Base-by-base conservation (phyloP, 2,888 invertebrate species). In the Rhodophaea formosa region DNA sequence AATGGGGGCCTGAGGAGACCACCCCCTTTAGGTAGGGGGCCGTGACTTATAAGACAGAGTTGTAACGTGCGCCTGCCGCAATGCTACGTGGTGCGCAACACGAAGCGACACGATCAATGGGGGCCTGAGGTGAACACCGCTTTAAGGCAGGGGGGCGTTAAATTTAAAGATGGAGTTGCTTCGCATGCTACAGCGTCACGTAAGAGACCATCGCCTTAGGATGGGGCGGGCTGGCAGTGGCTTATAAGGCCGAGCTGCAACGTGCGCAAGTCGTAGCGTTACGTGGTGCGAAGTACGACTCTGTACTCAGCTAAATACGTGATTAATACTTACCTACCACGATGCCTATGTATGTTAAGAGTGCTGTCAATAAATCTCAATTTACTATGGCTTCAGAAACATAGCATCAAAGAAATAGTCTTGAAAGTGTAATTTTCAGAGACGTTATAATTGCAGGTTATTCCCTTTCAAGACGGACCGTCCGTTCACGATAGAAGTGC, bases 1-100 rank as follows among this genome's bases (percentile, higher is more conserved):
- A 89, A 53, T 97, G 97, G 97, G 95, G 95, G 0, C 75, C 80
- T 0, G 97, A 97, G 74, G 97, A 97, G 75, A 95, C 95, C n/a
- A 94, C 92, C 80, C 63, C 93, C 71, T 76, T 89, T 80, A 74
- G 86, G 93, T 84, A 67, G 23, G 23, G 5, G 23, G 23, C 2
- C 2, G 23, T 3, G 23, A 23, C 23, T 3, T n/a, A n/a, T n/a
- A 23, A 23, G 5, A 23, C 23, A 2, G 23, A 23, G 97, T 79
- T 93, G 97, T 71, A 97, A 97, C 84, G 96, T 96, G 7, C 94
- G 97, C 14, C 84, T 97, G 65, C 95, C 95, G 59, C 94, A 96
- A 74, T 93, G 93, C 61, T 95, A 95, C 74, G 94, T 97, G 44
- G 96, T 97, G 0, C 91, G 97, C 63, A 97, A 97, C 80, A 92